Conservation (phyloP, 2,888 invertebrate species). For the Lepidonotus clava region DNA sequence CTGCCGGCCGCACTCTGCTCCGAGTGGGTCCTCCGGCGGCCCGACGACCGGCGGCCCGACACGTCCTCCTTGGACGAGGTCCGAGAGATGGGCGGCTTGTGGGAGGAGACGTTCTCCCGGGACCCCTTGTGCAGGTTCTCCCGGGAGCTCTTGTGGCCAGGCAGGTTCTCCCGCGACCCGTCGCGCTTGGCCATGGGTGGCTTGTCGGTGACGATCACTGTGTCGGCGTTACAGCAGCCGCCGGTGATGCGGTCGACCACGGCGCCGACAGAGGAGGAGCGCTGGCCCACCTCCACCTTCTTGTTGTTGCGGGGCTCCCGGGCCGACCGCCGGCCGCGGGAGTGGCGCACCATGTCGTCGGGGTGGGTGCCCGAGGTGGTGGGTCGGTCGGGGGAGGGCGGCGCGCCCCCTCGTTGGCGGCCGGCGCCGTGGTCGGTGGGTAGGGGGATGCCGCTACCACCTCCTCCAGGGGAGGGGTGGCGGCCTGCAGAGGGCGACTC, state of each 20-base stretch:
- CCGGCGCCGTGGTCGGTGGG: no score
- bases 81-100: conserved; percentile 55
- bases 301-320: conserved; percentile 45
- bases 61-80: conserved; percentile 54
- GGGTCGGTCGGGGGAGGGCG: not conserved
- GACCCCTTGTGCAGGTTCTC: conserved; percentile 29
- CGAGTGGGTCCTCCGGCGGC: conserved; percentile 55
- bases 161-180: not conserved
- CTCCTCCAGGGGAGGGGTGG: not conserved
- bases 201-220: conserved; percentile 48
- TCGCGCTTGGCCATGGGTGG: conserved; percentile 54
- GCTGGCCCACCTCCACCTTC: conserved; percentile 14
- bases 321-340: conserved; percentile 54
- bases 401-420: not conserved
- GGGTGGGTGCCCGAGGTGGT: not conserved
- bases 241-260: conserved; percentile 10
- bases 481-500: not conserved
- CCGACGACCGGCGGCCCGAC: conserved; percentile 9
- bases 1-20: conserved; percentile 55
- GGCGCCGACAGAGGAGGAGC: conserved; percentile 59
- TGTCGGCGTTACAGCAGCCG: conserved; percentile 40
- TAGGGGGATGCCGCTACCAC: not conserved
- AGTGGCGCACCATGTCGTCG: conserved; percentile 21
- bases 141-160: conserved; percentile 22
- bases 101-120: conserved; percentile 35